Evolutionary conservation across 37 sponge, comb jelly and placozoan species (phyloP).

Genomic region (Ephydatia muelleri): DNA sequence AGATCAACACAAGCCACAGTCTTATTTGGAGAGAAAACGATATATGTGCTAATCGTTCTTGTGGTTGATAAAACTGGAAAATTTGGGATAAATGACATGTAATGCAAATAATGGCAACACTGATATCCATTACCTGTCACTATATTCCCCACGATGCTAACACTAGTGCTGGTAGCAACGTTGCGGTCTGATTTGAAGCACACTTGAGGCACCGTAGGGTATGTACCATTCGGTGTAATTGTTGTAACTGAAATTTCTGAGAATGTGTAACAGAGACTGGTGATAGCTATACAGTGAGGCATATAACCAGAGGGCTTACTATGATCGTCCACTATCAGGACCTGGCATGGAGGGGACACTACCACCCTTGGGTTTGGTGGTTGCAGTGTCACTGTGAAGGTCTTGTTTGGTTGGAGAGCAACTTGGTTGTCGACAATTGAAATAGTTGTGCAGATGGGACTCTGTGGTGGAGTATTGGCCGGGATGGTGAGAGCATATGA

Average conservation of each 20-base stretch:
- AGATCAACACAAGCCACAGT: not conserved
- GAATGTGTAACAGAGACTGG: no score
- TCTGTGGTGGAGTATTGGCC: not conserved
- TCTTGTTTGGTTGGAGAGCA: not conserved
- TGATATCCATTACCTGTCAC: not conserved
- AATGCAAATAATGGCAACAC: not conserved
- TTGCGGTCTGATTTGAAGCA: not conserved
- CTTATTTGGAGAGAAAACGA: not conserved
- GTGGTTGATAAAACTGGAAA: not conserved
- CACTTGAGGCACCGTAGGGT: not conserved
- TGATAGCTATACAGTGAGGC: not conserved
- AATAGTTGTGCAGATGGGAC: not conserved
- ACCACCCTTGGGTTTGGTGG: not conserved
- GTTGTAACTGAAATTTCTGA: not conserved
- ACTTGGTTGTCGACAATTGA: not conserved
- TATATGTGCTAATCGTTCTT: not conserved
- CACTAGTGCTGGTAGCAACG: not conserved
- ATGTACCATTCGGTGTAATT: not conserved
- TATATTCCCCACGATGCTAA: not conserved
- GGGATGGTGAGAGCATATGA: not conserved
- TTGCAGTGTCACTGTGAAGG: not conserved
- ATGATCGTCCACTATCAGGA: not conserved
- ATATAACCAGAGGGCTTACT: not conserved
- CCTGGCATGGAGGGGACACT: not conserved
- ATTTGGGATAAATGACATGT: not conserved